Conservation (phyloP, 2,113 vertebrate species). For the Laterallus jamaicensis region DNA sequence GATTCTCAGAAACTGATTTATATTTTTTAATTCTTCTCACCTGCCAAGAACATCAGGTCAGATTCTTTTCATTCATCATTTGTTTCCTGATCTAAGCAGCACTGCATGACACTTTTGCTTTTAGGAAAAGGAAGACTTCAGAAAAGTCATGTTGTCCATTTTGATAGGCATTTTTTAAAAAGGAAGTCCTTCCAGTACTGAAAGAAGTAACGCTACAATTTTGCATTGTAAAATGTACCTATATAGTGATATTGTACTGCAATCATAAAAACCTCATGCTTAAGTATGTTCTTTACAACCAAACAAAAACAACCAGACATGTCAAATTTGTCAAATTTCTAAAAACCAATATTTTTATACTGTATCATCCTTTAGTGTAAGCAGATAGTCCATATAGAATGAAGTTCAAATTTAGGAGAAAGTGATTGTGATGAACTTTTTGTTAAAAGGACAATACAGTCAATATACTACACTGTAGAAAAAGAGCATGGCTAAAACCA, state of each 20-base stretch:
- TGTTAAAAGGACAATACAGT: background rate
- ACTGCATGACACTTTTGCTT: background rate
- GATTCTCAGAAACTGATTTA: background rate
- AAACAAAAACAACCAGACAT: background rate
- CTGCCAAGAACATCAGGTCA: background rate
- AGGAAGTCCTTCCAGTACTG: background rate
- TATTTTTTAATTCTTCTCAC: background rate
- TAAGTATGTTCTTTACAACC: background rate
- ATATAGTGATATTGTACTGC: background rate
- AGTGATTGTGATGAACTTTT: background rate
- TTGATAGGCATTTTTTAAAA: background rate
- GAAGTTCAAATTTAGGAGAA: background rate
- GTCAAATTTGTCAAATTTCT: background rate
- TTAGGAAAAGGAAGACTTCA: slow-evolving; percentile 12
- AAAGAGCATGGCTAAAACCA: background rate
- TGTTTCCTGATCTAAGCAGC: slow-evolving; percentile 37
- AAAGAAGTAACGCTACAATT: background rate
- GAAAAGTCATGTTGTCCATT: slow-evolving; percentile 16
- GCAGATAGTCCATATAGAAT: background rate
- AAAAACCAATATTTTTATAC: background rate
- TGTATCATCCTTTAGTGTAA: background rate
- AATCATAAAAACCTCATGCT: background rate
- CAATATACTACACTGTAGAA: background rate
- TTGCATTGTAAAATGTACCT: background rate
- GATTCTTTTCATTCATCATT: background rate